These are phyloP conservation scores for Takifugu rubripes DNA, from an alignment of 2,797 vertebrate species.

Conservation along the genomic window DNA sequence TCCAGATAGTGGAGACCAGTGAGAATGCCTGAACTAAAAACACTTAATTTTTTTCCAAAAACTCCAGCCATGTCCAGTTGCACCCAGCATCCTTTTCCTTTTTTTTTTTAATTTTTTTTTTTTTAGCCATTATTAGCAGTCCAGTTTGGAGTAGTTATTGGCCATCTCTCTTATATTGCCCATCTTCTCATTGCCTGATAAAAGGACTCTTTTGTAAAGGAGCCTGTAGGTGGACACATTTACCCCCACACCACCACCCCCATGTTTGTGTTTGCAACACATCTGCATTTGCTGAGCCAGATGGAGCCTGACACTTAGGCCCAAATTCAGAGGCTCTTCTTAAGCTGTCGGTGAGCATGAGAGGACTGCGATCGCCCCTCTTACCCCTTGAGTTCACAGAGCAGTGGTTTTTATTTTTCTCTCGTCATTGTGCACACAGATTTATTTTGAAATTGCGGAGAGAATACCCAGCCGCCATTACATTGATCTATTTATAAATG, in stretches of 20 bases:
- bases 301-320: slow-evolving; percentile 48
- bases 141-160: slow-evolving; percentile 30
- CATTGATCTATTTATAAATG: slow-evolving; percentile 66
- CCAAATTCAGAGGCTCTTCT: slow-evolving; percentile 66
- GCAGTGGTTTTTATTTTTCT: slow-evolving; percentile 42
- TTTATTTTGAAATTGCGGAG: slow-evolving; percentile 53
- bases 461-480: slow-evolving; percentile 45
- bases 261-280: slow-evolving; percentile 24
- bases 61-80: slow-evolving; percentile 3
- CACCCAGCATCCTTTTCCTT: slow-evolving; percentile 1
- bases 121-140: slow-evolving; percentile 19
- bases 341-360: slow-evolving; percentile 57
- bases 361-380: slow-evolving; percentile 49
- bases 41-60: neutral
- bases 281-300: slow-evolving; percentile 58
- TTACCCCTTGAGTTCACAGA: slow-evolving; percentile 40
- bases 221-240: slow-evolving; percentile 56
- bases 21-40: slow-evolving; percentile 83
- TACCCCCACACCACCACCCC: slow-evolving; percentile 7
- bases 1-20: slow-evolving; percentile 84
- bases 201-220: slow-evolving; percentile 60
- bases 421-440: slow-evolving; percentile 49
- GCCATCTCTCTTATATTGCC: slow-evolving; percentile 13
- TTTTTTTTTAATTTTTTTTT: slow-evolving; percentile 4
- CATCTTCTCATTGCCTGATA: slow-evolving; percentile 18